Base-by-base conservation (phyloP, 2,888 invertebrate genomes). In the Cataglyphis rosenhaueri region DNA sequence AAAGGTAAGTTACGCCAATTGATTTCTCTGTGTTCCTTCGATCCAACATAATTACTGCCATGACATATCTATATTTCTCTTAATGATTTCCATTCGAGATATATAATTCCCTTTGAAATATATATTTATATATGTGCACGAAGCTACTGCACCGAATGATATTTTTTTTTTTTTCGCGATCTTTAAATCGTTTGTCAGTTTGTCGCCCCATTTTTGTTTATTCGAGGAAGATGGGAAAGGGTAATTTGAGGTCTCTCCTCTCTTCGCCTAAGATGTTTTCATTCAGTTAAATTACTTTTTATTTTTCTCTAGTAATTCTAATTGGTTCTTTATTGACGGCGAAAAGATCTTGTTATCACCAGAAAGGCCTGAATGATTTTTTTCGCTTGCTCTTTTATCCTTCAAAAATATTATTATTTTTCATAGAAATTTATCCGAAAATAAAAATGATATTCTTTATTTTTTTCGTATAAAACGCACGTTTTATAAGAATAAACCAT, bases 1-100 rank as follows among this genome's bases (percentile, higher is more conserved):
- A 96, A 97, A 96, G 98, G 98, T 98, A 97, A 97, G 97, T 96
- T 70, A 5, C 2, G 73, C 52, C 81, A 52, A 66, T 74, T 35
- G 18, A 55, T 66, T 35, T 41, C 15, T 78, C 62, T 62, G 59
- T 85, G 78, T 83, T 66, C 48, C 59, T 79, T 25, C 78, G 85
- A 82, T 74, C 84, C 83, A 71, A 78, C 68, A 44, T 71, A 70
- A 68, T 86, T 86, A 62, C 59, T 68, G 64, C 70, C 86, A 65
- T 78, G 38, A 79, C 70, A 59, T 70, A 59, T 75, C 35, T 68
- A 79, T 48, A 61, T 73, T 78, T 84, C 70, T 66, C 66, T 81
- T 81, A 84, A 74, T 78, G 9, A 68, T 79, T 86, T 85, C 82
- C 38, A 82, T 41, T 86, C 84, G 85, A 85, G 78, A 87, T 88